Conservation (phyloP, 2,797 vertebrate genomes). For the Alcedo atthis region DNA sequence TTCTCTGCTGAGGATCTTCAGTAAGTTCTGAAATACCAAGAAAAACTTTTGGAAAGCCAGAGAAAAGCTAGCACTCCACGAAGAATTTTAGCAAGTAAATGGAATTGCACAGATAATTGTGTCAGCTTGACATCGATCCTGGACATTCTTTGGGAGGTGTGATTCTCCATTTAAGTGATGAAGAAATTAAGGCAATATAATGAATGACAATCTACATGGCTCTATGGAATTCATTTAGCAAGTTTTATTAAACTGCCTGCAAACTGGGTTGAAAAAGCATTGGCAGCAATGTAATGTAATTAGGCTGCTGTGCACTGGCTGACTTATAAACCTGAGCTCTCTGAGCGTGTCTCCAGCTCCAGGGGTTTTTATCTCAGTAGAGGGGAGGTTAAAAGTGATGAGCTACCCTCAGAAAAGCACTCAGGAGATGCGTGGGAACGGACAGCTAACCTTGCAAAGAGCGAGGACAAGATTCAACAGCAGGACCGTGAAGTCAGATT, state of each 20-base stretch:
- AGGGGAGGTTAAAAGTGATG: background rate
- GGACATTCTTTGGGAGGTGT: background rate
- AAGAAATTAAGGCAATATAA: background rate
- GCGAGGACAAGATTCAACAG: background rate
- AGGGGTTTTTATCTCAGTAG: rapidly evolving
- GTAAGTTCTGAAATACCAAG: background rate
- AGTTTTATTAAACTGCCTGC: background rate
- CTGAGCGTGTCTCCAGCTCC: background rate
- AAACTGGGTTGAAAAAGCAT: background rate
- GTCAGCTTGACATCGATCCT: background rate
- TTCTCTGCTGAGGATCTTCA: background rate
- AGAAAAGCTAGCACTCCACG: rapidly evolving
- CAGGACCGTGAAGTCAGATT: rapidly evolving
- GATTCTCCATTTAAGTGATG: background rate
- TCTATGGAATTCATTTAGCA: background rate
- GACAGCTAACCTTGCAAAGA: background rate
- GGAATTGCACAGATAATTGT: background rate
- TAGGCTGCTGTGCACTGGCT: background rate
- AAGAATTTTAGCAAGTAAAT: background rate
- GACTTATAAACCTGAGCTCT: background rate
- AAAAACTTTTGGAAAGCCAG: background rate
- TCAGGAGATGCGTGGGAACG: background rate
- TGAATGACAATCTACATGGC: background rate
- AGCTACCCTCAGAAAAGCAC: rapidly evolving
- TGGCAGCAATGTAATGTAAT: rapidly evolving